Conservation (phyloP, 2,888 invertebrate species). For the Magallana nippona region DNA sequence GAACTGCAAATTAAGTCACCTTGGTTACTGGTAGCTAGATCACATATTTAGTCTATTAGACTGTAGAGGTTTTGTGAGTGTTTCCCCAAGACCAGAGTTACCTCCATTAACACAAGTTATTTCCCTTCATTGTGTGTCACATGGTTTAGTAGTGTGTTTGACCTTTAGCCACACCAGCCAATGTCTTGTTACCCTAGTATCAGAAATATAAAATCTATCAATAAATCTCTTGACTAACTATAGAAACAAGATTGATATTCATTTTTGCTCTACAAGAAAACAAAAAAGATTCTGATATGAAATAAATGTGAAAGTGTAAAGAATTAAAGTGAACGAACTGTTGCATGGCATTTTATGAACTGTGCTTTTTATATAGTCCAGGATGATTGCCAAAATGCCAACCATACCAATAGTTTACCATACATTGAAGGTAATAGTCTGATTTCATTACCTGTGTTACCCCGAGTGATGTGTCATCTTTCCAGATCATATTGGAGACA, state of each 20-base stretch:
- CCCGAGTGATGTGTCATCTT: not conserved
- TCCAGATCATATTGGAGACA: too few species aligned
- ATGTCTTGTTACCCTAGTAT: not conserved
- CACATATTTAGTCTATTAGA: not conserved
- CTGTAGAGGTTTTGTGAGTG: not conserved
- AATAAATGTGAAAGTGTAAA: not conserved
- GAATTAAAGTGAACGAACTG: not conserved
- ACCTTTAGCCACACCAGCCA: not conserved
- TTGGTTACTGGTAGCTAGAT: not conserved
- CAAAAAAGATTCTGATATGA: not conserved
- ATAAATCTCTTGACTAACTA: not conserved
- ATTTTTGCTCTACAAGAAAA: not conserved
- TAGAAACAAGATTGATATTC: too few species aligned
- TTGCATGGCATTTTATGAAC: not conserved
- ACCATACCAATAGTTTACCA: conserved; percentile 10
- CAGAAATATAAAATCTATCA: not conserved
- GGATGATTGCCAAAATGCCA: conserved; percentile 15
- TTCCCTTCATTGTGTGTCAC: not conserved
- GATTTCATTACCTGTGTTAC: not conserved
- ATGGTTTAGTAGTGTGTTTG: not conserved
- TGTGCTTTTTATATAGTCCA: conserved; percentile 11
- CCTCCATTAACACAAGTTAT: not conserved
- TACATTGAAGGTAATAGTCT: not conserved
- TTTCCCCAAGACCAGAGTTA: not conserved
- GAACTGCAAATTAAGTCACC: too few species aligned